Percentiles rank a stretch among this genome's conserved stretches.
These are phyloP conservation scores for Larimichthys crocea DNA, from an alignment of 2,113 vertebrate species.

Conservation along the genomic window DNA sequence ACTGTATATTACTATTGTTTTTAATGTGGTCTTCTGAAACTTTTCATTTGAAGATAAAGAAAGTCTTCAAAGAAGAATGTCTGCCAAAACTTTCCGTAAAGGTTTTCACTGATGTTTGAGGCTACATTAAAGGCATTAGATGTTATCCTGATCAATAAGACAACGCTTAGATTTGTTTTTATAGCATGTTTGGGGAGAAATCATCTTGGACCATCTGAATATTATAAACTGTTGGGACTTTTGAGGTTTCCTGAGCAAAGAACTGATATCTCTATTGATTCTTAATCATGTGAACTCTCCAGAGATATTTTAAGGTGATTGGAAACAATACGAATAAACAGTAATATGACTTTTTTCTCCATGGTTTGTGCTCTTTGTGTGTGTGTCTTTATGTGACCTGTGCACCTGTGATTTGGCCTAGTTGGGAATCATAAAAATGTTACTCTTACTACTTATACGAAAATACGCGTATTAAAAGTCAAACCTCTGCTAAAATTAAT, in stretches of 20 bases:
- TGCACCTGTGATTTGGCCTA: not conserved
- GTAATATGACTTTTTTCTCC: not conserved
- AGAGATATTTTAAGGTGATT: not conserved
- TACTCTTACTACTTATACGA: not conserved
- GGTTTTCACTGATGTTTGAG: not conserved
- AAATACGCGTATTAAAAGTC: not conserved
- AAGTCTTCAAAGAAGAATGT: not conserved
- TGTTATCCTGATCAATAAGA: not conserved
- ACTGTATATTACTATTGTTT: not conserved
- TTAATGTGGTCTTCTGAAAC: not conserved
- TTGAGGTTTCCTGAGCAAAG: not conserved
- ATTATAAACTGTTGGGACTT: not conserved
- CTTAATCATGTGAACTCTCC: too few species aligned
- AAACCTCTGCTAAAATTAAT: not conserved
- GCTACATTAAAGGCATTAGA: not conserved
- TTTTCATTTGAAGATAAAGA: slow-evolving; percentile 1
- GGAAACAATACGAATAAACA: not conserved
- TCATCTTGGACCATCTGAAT: not conserved
- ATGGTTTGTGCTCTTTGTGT: not conserved
- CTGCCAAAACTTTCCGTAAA: not conserved
- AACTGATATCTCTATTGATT: not conserved
- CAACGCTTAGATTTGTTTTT: not conserved
- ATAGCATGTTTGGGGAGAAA: not conserved
- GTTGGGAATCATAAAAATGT: not conserved
- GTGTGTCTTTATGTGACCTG: not conserved